Conservation (phyloP, 1,140 invertebrate species). For the Zophobas atratus region DNA sequence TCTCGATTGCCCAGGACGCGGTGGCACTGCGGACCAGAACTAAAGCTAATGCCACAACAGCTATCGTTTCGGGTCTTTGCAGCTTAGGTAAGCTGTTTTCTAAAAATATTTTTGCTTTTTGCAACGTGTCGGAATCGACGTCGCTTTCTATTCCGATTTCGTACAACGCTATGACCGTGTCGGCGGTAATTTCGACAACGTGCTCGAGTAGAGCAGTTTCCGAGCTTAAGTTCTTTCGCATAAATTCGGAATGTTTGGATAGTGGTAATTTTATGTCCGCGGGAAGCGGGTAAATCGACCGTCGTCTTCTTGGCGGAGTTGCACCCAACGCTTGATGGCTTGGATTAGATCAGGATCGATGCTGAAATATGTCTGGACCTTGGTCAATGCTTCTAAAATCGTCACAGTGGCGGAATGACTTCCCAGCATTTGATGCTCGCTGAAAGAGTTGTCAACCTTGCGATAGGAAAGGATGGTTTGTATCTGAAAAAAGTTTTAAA, state of each 20-base stretch:
- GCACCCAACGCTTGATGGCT: constrained; percentile 74
- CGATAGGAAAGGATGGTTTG: constrained; percentile 74
- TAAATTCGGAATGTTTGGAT: constrained; percentile 21
- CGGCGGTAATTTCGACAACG: constrained; percentile 73
- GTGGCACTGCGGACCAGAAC: constrained; percentile 72
- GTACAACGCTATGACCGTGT: constrained; percentile 73
- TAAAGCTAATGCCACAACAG: constrained; percentile 72
- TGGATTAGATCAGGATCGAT: constrained; percentile 74
- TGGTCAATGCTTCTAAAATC: constrained; percentile 73
- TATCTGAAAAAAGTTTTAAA: constrained; percentile 67
- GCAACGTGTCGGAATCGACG: constrained; percentile 60
- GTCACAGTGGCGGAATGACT: constrained; percentile 73
- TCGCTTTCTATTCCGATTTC: constrained; percentile 69
- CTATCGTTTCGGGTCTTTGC: constrained; percentile 71
- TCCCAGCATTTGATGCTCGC: constrained; percentile 74
- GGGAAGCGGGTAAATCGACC: constrained; percentile 73
- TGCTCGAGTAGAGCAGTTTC: constrained; percentile 70
- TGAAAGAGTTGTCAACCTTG: constrained; percentile 75
- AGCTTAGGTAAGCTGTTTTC: constrained; percentile 72
- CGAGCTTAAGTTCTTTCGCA: constrained; percentile 68
- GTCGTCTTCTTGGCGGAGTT: constrained; percentile 72
- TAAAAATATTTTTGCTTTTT: constrained; percentile 71
- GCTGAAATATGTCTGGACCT: constrained; percentile 73
- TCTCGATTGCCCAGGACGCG: constrained; percentile 71
- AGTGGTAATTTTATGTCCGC: constrained; percentile 71